Base-by-base conservation (phyloP, 2,797 vertebrate genomes). In the Hirundo rustica region DNA sequence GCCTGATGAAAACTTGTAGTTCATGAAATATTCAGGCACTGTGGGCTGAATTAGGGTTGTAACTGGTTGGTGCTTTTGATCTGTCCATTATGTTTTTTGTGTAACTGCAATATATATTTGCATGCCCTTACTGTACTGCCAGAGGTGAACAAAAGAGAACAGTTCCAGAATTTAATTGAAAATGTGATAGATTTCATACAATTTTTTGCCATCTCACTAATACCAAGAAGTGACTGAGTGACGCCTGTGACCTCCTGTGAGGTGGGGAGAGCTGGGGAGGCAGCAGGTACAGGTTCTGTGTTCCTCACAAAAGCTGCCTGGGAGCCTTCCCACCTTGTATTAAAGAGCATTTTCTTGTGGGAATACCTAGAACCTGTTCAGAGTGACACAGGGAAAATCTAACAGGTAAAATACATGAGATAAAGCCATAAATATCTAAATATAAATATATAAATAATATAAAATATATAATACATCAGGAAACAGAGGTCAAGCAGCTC, bases 1-100 rank as follows among this genome's bases (percentile, higher is more conserved):
- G 90, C 53, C 74, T 81, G 95, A 91, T 88, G 66, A 96, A 92
- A 96, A 96, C 71, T 85, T 94, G 71, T 80, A 87, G 92, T 74
- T 93, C 88, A 92, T 85, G 50, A 95, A 78, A 88, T 27, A 95
- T 92, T 90, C 91, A 84, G 60, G 94, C 78, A 44, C 80, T 89
- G 78, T 40, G 87, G 92, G 85, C 65, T 93, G 83, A 88, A 87
- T 77, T 50, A 82, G 92, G 82, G 67, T 80, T 60, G 48, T 92
- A 80, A 89, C 80, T 47, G 57, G 36, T 76, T 68, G 86, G 30
- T 95, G 81, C 91, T 93, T 96, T 91, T 77, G 90, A 80, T 93
- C 87, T 84, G 85, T 61, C 85, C 85, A 87, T 88, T 91, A 70
- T 44, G 40, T 26, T 55, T 55, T 92, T 62, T 93, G 89, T 77